Evolutionary conservation across 2,797 vertebrate species (phyloP).

Genomic region (Ceyx erithaca): DNA sequence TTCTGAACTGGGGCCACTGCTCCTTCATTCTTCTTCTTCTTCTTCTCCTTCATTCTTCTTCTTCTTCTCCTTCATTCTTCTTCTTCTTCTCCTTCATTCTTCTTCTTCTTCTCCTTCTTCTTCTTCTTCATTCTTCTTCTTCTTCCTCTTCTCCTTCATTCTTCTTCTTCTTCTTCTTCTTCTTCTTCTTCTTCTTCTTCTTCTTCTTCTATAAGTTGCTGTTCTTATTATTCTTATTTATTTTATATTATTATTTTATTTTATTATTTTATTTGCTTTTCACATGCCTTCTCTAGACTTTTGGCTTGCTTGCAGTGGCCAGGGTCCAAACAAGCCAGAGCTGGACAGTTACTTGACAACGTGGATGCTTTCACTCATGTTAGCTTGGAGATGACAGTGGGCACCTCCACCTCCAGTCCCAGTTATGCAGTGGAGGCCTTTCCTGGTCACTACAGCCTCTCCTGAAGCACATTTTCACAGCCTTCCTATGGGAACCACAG

Average conservation of each 20-base stretch:
- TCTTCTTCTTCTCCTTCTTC: no score
- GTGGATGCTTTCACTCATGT: background rate
- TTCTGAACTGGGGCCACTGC: background rate
- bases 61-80: no score
- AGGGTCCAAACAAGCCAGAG: background rate
- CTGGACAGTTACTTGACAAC: background rate
- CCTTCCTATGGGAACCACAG: background rate
- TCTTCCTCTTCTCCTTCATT: no score
- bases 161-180: no score
- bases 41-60: no score
- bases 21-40: background rate
- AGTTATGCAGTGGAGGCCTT: background rate
- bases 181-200: no score
- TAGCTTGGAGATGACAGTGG: background rate
- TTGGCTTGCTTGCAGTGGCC: background rate
- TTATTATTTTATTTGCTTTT: background rate
- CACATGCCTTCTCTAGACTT: background rate
- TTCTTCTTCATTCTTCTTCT: no score
- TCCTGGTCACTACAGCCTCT: background rate
- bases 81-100: no score
- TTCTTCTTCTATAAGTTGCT: no score
- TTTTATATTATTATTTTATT: no score
- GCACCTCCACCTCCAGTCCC: background rate
- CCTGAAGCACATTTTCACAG: background rate
- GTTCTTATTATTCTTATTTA: no score